phyloP scores from a whole-genome alignment of 2,888 invertebrate genomes.

The Drosophila merina region DNA sequence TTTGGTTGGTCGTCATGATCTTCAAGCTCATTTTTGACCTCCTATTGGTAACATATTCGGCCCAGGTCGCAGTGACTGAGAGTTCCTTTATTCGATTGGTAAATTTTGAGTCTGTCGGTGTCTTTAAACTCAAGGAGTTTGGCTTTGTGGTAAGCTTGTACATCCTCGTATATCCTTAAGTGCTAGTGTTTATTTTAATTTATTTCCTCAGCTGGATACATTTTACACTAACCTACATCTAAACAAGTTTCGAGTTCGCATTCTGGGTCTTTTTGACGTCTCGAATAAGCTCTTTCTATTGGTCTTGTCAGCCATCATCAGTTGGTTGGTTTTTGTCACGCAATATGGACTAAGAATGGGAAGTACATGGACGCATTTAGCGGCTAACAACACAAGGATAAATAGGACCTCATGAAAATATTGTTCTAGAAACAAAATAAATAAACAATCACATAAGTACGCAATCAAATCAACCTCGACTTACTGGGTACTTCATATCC shows the following conservation, averaged over 20 bases:
- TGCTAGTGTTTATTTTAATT: not conserved
- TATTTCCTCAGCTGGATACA: conserved; percentile 56
- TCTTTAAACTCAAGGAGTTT: conserved; percentile 3
- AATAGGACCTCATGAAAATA: not conserved
- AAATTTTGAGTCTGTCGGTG: not conserved
- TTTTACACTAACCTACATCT: conserved; percentile 60
- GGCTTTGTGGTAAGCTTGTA: not conserved
- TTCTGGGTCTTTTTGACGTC: conserved; percentile 63
- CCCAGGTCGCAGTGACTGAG: conserved; percentile 1
- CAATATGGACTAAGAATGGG: conserved; percentile 47
- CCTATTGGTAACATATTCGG: not conserved
- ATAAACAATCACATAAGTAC: conserved; percentile 7
- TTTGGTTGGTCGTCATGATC: fast-evolving
- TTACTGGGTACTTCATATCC: not conserved
- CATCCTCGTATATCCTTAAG: too few species aligned
- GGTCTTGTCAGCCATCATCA: conserved; percentile 58
- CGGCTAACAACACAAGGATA: not conserved
- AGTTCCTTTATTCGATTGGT: not conserved
- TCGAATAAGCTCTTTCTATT: conserved; percentile 62
- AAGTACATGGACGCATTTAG: not conserved
- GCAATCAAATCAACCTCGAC: not conserved
- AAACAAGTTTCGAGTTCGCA: conserved; percentile 54
- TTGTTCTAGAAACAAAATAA: not conserved
- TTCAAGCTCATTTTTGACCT: conserved; percentile 3
- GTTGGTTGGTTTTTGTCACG: conserved; percentile 61